Percentiles rank a stretch among this genome's conserved stretches.
Evolutionary conservation across 1,140 invertebrate species (phyloP).

Genomic region (Drosophila watanabei): DNA sequence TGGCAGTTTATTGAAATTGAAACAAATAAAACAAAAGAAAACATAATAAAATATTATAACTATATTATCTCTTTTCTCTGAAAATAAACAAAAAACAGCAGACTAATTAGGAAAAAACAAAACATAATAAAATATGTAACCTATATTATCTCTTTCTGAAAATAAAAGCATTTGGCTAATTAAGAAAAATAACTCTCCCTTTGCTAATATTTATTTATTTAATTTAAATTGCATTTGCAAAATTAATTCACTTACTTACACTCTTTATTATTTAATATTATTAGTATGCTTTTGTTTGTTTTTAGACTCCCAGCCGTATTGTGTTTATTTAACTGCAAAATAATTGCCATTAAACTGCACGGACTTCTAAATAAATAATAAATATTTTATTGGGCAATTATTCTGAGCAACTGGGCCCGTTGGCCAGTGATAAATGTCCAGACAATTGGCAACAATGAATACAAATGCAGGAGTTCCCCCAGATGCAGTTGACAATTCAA

Average conservation of each 20-base stretch:
- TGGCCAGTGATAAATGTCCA: conserved; percentile 39
- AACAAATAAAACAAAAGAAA: not conserved
- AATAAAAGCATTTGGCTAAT: not conserved
- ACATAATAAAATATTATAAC: not conserved
- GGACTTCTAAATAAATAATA: conserved; percentile 25
- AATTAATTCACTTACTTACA: not conserved
- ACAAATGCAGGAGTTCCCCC: not conserved
- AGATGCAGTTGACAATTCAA: conserved; percentile 10
- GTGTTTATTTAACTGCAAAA: conserved; percentile 7
- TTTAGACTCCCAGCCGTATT: not conserved
- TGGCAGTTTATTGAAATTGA: not conserved
- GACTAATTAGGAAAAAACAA: not conserved
- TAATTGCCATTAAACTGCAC: conserved; percentile 7
- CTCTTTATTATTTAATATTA: not conserved
- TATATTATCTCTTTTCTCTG: no score
- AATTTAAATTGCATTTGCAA: conserved; percentile 1
- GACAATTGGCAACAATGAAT: not conserved
- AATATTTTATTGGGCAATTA: conserved; percentile 34
- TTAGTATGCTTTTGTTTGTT: no score
- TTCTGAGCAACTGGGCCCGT: conserved; percentile 25
- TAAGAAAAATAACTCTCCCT: not conserved
- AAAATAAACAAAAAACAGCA: no score
- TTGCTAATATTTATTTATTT: not conserved
- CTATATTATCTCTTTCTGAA: not conserved
- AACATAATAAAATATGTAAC: not conserved